These are phyloP conservation scores for Andrena flavipes DNA, from an alignment of 2,888 invertebrate species.

Conservation along the genomic window DNA sequence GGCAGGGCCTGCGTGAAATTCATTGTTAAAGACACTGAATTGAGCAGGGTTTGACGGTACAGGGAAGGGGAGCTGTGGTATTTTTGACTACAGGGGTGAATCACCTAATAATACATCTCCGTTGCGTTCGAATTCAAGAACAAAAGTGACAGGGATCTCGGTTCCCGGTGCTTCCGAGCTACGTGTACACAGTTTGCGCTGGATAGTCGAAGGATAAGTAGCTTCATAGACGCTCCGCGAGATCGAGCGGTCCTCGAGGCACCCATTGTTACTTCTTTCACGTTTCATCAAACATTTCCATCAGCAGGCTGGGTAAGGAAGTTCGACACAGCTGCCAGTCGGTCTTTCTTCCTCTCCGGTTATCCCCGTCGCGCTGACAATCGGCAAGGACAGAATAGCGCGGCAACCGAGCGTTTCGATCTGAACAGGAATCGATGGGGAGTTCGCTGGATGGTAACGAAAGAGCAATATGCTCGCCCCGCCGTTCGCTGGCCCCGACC, in stretches of 20 bases:
- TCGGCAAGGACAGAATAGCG: constrained; percentile 2
- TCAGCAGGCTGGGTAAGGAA: background rate
- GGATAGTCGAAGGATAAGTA: too few relatives aligned
- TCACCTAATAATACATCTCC: background rate
- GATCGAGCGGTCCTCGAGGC: background rate
- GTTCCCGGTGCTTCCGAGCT: too few relatives aligned
- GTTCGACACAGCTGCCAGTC: background rate
- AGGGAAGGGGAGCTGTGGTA: background rate
- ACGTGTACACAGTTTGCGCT: too few relatives aligned
- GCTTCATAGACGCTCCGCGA: too few relatives aligned
- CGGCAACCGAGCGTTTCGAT: background rate
- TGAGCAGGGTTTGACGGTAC: background rate
- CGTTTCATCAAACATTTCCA: constrained; percentile 20
- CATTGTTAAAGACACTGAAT: background rate
- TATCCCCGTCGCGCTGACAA: background rate
- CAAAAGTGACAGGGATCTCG: background rate
- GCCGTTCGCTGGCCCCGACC: background rate
- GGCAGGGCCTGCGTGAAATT: background rate
- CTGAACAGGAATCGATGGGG: constrained; percentile 36
- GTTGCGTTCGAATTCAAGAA: background rate
- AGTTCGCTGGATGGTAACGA: constrained; percentile 4
- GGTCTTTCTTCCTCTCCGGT: background rate
- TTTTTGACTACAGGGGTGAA: background rate
- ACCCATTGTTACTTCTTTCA: background rate
- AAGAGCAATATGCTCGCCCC: constrained; percentile 12